A percentile compares a stretch with the other conserved stretches of the same genome.
phyloP scores from a whole-genome alignment of 1,140 invertebrate species.

The Bradysia coprophila region DNA sequence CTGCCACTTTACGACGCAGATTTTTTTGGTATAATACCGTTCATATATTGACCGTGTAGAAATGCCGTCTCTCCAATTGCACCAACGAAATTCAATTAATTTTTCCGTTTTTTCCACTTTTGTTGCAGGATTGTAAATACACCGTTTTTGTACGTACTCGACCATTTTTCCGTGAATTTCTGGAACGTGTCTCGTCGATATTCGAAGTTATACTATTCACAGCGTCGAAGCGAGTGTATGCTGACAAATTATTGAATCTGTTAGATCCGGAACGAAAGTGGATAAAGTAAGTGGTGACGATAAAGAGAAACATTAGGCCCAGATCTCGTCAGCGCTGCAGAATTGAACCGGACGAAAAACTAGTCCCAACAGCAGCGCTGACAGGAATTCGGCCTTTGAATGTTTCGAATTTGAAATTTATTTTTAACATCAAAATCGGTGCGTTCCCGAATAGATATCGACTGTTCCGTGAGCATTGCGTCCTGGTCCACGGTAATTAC shows the following conservation, averaged over 20 bases:
- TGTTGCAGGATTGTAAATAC: slow-evolving; percentile 23
- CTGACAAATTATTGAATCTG: slow-evolving; percentile 84
- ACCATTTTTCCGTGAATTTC: slow-evolving; percentile 80
- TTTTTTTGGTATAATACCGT: too few relatives aligned
- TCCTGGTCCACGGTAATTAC: slow-evolving; percentile 90
- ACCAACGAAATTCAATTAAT: not conserved
- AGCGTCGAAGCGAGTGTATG: slow-evolving; percentile 89
- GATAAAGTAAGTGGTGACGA: slow-evolving; percentile 48
- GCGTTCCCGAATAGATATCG: slow-evolving; percentile 24
- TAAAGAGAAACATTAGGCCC: not conserved
- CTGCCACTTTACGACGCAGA: too few relatives aligned
- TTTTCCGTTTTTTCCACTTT: not conserved
- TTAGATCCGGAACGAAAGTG: slow-evolving; percentile 75
- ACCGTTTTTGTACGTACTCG: slow-evolving; percentile 83
- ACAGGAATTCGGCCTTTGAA: too few relatives aligned
- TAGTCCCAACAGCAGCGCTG: too few relatives aligned
- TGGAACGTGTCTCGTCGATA: slow-evolving; percentile 70
- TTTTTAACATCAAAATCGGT: too few relatives aligned
- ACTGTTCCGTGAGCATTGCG: slow-evolving; percentile 87
- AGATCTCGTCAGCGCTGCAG: not conserved
- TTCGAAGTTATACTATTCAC: slow-evolving; percentile 96
- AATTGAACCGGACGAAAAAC: too few relatives aligned
- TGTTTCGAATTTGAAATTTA: too few relatives aligned
- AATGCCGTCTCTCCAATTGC: too few relatives aligned
- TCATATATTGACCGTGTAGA: too few relatives aligned